phyloP scores from a whole-genome alignment of 2,113 vertebrate species.

The Geothlypis trichas region DNA sequence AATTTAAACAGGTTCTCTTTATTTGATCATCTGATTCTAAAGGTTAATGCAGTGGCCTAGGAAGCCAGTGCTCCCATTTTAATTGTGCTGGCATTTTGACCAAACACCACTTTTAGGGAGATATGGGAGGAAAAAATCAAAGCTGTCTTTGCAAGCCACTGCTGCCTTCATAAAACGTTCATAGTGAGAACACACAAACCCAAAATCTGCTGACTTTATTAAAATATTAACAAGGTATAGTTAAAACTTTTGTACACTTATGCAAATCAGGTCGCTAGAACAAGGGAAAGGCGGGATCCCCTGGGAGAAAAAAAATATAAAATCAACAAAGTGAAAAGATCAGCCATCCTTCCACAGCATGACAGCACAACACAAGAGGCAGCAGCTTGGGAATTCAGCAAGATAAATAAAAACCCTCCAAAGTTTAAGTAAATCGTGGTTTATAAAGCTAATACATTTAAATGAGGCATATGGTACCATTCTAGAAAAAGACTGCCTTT shows the following conservation, averaged over 20 bases:
- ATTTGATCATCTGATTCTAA: slow-evolving; percentile 60
- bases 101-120: slow-evolving; percentile 22
- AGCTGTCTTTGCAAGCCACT: neutral
- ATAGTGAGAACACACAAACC: neutral
- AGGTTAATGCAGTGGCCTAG: slow-evolving; percentile 65
- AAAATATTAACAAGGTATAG: slow-evolving; percentile 72
- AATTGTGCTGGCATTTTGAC: slow-evolving; percentile 1
- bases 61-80: neutral
- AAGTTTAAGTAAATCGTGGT: slow-evolving; percentile 73
- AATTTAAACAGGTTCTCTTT: slow-evolving; percentile 64
- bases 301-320: slow-evolving; percentile 60
- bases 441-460: slow-evolving; percentile 27
- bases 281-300: slow-evolving; percentile 47
- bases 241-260: slow-evolving; percentile 65
- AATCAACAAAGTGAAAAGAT: slow-evolving; percentile 73
- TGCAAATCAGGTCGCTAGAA: neutral
- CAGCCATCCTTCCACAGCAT: slow-evolving; percentile 64
- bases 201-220: slow-evolving; percentile 71
- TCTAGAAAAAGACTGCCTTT: neutral
- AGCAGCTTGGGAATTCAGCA: slow-evolving; percentile 41
- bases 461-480: neutral
- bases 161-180: neutral
- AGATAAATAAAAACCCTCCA: slow-evolving; percentile 70
- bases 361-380: slow-evolving; percentile 64
- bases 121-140: neutral